Evolutionary conservation across 2,888 invertebrate genomes (phyloP).

Genomic region (Drosophila antonietae): DNA sequence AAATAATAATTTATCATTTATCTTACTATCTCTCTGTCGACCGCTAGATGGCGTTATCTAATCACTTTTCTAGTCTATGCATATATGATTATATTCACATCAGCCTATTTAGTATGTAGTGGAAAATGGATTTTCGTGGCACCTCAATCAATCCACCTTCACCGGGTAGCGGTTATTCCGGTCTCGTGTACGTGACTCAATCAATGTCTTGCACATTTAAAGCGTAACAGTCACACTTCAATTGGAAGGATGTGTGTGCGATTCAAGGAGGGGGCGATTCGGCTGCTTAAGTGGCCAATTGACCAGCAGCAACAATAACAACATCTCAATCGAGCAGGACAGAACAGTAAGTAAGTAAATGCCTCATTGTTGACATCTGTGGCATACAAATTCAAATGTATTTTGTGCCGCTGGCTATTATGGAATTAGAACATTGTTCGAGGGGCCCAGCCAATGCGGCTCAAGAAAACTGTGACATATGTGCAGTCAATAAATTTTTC

Average conservation of each 20-base stretch:
- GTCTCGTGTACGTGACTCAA: conserved; percentile 64
- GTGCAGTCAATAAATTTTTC: conserved; percentile 80
- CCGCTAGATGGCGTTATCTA: background rate
- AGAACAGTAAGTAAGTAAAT: background rate
- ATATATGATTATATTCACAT: background rate
- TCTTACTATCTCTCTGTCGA: too few species aligned
- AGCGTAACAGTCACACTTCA: conserved; percentile 54
- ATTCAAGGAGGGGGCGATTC: conserved; percentile 22
- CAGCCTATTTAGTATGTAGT: conserved; percentile 7
- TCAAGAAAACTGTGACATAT: conserved; percentile 75
- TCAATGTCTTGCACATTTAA: conserved; percentile 65
- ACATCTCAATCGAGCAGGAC: conserved; percentile 57
- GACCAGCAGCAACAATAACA: conserved; percentile 46
- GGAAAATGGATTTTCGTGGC: background rate
- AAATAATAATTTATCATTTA: too few species aligned
- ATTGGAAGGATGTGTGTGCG: conserved; percentile 31
- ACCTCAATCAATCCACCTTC: conserved; percentile 16
- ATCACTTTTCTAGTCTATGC: background rate
- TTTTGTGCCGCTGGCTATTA: conserved; percentile 38
- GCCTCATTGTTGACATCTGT: conserved; percentile 61
- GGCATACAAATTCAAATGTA: conserved; percentile 74
- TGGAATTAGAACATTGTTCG: conserved; percentile 25
- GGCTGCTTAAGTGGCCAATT: conserved; percentile 59
- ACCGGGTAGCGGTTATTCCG: background rate
- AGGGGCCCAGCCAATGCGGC: conserved; percentile 12